Conservation (phyloP, 1,140 invertebrate genomes). For the Calliopsis andreniformis region DNA sequence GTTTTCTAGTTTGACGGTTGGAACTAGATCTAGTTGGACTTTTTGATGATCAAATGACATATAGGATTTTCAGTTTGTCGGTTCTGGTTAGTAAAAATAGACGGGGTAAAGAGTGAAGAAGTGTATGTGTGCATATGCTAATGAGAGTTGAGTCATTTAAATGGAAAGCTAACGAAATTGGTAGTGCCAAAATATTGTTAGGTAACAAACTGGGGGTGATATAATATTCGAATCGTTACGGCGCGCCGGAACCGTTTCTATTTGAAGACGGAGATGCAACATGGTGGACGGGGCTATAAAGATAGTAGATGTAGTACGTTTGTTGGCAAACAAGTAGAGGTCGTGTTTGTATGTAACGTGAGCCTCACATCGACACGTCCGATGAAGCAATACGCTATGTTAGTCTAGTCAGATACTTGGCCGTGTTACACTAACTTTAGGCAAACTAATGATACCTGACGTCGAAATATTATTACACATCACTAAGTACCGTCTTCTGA, state of each 20-base stretch:
- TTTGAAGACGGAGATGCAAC: conserved; percentile 72
- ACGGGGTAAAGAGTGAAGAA: too few relatives aligned
- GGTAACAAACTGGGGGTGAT: conserved; percentile 35
- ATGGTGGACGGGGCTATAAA: conserved; percentile 71
- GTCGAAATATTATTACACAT: neutral
- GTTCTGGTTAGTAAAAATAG: too few relatives aligned
- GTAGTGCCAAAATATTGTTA: conserved; percentile 26
- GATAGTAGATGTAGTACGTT: conserved; percentile 62
- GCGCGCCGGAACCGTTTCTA: conserved; percentile 71
- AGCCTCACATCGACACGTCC: conserved; percentile 33
- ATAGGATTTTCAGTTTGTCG: too few relatives aligned
- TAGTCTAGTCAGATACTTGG: conserved; percentile 16
- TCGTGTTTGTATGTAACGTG: conserved; percentile 60
- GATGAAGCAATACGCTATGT: conserved; percentile 57
- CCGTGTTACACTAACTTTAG: conserved; percentile 14
- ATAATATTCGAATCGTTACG: conserved; percentile 37
- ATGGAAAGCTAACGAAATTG: neutral
- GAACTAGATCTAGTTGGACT: too few relatives aligned
- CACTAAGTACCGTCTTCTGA: neutral
- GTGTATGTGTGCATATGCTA: neutral
- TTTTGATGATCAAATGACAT: too few relatives aligned
- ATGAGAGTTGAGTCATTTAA: neutral
- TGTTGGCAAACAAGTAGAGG: conserved; percentile 68
- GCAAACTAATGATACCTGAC: neutral
- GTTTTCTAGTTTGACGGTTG: conserved; percentile 66